Base-by-base conservation (phyloP, 2,797 vertebrate genomes). In the Sebastes oblongus region DNA sequence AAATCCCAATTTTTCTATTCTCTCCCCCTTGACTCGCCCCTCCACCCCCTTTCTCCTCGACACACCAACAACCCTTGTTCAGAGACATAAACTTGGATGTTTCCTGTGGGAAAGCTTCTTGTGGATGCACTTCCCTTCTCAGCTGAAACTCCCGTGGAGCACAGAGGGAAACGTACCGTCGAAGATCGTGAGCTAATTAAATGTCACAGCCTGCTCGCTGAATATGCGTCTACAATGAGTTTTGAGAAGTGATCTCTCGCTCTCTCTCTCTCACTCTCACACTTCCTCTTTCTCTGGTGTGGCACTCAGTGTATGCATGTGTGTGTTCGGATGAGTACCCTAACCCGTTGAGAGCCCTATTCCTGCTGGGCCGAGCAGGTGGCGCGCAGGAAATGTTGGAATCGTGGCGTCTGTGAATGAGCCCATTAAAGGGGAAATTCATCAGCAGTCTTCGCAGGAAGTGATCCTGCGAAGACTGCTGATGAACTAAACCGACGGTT, bases 191-290 rank as follows among this genome's bases (percentile, higher is more conserved):
- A 82, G 79, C 88, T 93, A 91, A 93, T 95, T 93, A 86, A 78
- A 93, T 91, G 92, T 89, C 89, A 91, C 91, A 91, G 90, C 77
- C 90, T 90, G 80, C 86, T 92, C 80, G 73, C 75, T 66, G 87
- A 89, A 80, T 80, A 75, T 52, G 69, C 66, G 29, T 68, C 83
- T 77, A 73, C 77, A 76, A 75, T 73, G 83, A 89, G 36, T 80
- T 87, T 77, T 64, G 59, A 89, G 72, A 78, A 88, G 72, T 66
- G 56, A 87, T 73, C 30, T 67, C 70, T 61, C 36, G 14, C 36
- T 39, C 32, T 39, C 13, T 39, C 25, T 4, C 69, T 32, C 60
- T 75, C 30, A 34, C 66, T 67, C 52, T 58, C 30, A 20, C 68
- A 67, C 62, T 77, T 86, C 75, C 74, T 70, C 56, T 82, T 86